phyloP scores from a whole-genome alignment of 2,888 invertebrate genomes.

The Belgica antarctica region DNA sequence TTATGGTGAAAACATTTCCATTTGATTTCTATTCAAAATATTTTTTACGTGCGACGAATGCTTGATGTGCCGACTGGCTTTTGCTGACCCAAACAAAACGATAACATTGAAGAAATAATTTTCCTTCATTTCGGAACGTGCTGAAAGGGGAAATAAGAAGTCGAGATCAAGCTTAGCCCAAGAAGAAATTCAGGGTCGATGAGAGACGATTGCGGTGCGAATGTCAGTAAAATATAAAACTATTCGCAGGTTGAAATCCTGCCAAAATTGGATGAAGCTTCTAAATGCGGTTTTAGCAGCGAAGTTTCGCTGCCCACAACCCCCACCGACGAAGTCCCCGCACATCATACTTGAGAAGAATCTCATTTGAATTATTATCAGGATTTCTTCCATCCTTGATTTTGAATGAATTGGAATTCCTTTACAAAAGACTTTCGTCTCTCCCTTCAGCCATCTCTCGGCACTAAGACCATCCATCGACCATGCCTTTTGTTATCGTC shows the following conservation, averaged over 20 bases:
- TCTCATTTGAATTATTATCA: constrained; percentile 34
- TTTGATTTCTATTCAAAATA: constrained; percentile 33
- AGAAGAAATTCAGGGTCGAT: too few species aligned
- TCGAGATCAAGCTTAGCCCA: too few species aligned
- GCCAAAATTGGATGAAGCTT: too few species aligned
- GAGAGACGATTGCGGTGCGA: too few species aligned
- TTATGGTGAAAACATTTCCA: constrained; percentile 28
- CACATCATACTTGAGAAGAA: too few species aligned
- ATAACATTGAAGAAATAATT: constrained; percentile 26
- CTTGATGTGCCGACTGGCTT: background rate
- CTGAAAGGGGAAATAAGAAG: background rate
- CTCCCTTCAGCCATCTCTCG: background rate
- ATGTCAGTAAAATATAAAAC: too few species aligned
- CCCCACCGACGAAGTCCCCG: too few species aligned
- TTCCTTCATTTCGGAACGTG: constrained; percentile 1
- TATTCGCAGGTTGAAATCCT: too few species aligned
- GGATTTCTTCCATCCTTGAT: constrained; percentile 21
- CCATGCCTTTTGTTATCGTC: too few species aligned
- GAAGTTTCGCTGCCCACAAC: constrained; percentile 2
- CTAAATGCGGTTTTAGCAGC: too few species aligned
- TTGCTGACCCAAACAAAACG: constrained; percentile 25
- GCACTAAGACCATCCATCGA: background rate
- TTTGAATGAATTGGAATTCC: constrained; percentile 31
- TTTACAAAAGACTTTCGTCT: too few species aligned
- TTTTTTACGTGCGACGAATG: background rate